Evolutionary conservation across 2,888 invertebrate genomes (phyloP).

Genomic region (Syritta pipiens): DNA sequence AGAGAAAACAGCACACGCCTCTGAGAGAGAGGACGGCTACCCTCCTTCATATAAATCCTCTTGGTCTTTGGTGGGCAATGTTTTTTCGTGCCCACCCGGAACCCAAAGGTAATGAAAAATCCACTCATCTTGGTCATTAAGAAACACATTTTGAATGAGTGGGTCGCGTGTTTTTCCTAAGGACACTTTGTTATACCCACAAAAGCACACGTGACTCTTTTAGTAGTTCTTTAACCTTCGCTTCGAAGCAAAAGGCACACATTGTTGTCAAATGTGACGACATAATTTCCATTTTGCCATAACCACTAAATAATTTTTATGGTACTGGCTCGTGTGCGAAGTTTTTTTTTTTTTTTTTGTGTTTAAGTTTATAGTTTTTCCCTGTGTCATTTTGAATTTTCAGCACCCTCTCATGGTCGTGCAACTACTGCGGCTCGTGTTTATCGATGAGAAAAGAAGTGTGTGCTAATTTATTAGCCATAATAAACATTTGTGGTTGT

Average conservation of each 20-base stretch:
- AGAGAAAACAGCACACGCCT: no score
- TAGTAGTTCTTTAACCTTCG: slow-evolving; percentile 59
- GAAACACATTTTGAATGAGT: not conserved
- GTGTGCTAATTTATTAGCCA: slow-evolving; percentile 36
- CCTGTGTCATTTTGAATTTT: slow-evolving; percentile 18
- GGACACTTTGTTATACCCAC: no score
- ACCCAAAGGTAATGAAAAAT: not conserved
- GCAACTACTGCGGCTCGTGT: not conserved
- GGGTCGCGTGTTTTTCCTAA: no score
- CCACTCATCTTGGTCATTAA: not conserved
- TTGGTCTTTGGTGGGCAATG: no score
- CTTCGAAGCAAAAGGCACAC: not conserved
- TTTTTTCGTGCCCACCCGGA: no score
- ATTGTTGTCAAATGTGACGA: slow-evolving; percentile 5
- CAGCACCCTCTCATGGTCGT: no score
- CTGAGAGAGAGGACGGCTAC: not conserved
- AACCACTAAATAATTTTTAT: slow-evolving; percentile 47
- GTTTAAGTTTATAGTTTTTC: slow-evolving; percentile 9
- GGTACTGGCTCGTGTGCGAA: slow-evolving; percentile 49
- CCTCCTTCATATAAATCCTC: not conserved
- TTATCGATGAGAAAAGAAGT: not conserved
- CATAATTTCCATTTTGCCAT: slow-evolving; percentile 52
- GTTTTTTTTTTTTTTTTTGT: slow-evolving; percentile 5
- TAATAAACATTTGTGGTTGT: slow-evolving; percentile 55
- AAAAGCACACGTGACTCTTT: slow-evolving; percentile 50